Evolutionary conservation across 2,113 vertebrate genomes (phyloP).

Genomic region (Clarias magur): DNA sequence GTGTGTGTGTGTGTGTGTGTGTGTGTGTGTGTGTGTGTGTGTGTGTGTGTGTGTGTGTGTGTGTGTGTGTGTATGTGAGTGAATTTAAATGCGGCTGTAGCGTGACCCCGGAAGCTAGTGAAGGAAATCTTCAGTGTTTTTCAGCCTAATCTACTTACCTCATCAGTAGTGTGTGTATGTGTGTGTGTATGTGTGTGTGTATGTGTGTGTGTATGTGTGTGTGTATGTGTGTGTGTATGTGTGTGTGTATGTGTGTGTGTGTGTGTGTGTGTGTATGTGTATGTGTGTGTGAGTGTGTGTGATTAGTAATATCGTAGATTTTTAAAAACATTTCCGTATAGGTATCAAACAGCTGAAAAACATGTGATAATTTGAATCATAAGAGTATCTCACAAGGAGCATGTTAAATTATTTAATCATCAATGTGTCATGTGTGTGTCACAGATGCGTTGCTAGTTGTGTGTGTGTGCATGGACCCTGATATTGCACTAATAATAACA

Average conservation of each 20-base stretch:
- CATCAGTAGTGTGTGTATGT: neutral
- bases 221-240: too few relatives aligned
- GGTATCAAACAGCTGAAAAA: neutral
- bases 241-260: too few relatives aligned
- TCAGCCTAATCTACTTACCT: neutral
- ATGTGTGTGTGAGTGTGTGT: too few relatives aligned
- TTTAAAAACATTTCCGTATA: neutral
- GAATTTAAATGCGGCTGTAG: slow-evolving; percentile 14
- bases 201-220: too few relatives aligned
- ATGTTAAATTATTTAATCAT: neutral
- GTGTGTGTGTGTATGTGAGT: slow-evolving; percentile 15
- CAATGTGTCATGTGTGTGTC: neutral
- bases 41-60: too few relatives aligned
- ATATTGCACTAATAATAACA: too few relatives aligned
- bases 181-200: too few relatives aligned
- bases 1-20: too few relatives aligned
- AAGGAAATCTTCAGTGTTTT: neutral
- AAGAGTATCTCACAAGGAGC: neutral
- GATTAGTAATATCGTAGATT: neutral
- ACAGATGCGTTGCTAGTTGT: too few relatives aligned
- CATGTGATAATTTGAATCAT: neutral
- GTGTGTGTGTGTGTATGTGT: too few relatives aligned
- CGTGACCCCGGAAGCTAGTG: neutral
- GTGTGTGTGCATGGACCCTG: too few relatives aligned
- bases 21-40: too few relatives aligned